Percentiles rank a stretch among this genome's conserved stretches.
Evolutionary conservation across 2,888 invertebrate species (phyloP).

Genomic region (Philonicus albiceps): DNA sequence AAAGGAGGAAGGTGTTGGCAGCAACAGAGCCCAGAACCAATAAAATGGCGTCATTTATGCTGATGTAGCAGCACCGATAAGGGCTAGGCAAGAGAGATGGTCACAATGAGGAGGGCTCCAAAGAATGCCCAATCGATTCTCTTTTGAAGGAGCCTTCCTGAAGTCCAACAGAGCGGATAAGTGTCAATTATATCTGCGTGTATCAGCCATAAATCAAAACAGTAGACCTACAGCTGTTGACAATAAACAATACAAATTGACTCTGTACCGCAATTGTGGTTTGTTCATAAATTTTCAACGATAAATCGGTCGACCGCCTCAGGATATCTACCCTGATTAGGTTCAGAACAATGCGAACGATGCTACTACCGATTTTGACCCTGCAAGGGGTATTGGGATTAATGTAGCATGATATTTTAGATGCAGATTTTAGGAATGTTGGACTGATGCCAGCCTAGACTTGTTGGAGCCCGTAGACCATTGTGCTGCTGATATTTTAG

Average conservation of each 20-base stretch:
- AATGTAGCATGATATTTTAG: background rate
- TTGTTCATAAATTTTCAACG: conserved; percentile 44
- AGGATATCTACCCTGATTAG: conserved; percentile 30
- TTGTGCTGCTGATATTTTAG: background rate
- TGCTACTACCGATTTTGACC: conserved; percentile 3
- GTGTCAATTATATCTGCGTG: conserved; percentile 47
- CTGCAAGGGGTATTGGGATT: background rate
- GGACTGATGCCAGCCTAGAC: background rate
- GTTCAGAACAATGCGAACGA: background rate
- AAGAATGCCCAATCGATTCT: background rate
- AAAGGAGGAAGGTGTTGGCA: background rate
- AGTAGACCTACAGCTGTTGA: conserved; percentile 45
- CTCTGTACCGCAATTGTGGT: conserved; percentile 43
- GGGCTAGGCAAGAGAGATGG: background rate
- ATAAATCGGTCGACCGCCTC: background rate
- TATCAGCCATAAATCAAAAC: conserved; percentile 47
- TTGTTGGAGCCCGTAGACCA: background rate
- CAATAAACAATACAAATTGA: conserved; percentile 49
- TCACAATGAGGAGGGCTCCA: background rate
- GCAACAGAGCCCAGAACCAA: background rate
- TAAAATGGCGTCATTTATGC: background rate
- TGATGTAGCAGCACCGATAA: background rate
- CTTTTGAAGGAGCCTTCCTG: background rate
- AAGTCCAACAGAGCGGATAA: conserved; percentile 39
- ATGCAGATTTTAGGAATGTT: background rate